A percentile compares a stretch with the other conserved stretches of the same genome.
Evolutionary conservation across 2,797 vertebrate genomes (phyloP).

Genomic region (Mionectes olivaceus): DNA sequence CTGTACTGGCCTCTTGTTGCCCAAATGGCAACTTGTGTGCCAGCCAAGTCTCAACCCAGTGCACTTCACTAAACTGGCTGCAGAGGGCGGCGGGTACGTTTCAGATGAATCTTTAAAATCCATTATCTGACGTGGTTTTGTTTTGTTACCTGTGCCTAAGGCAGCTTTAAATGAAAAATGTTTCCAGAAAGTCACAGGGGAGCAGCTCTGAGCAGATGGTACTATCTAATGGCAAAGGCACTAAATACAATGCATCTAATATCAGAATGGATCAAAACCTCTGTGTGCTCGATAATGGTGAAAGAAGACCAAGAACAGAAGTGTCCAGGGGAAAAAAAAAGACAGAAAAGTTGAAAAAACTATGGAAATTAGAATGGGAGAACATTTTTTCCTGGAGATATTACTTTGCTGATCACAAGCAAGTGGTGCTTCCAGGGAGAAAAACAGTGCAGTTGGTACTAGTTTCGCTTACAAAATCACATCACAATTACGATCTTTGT

Average conservation of each 20-base stretch:
- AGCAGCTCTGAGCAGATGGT: background rate
- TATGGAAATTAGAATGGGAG: background rate
- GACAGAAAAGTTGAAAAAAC: background rate
- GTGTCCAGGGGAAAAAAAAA: background rate
- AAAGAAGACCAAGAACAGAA: background rate
- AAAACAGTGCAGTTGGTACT: background rate
- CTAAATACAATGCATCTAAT: background rate
- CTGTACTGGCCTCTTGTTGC: background rate
- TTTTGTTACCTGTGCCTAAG: background rate
- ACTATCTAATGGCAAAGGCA: background rate
- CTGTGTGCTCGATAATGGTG: background rate
- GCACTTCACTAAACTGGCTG: background rate
- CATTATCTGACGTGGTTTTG: background rate
- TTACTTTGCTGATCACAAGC: background rate
- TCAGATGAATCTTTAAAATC: background rate
- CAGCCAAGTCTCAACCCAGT: background rate
- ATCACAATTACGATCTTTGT: background rate
- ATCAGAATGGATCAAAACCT: background rate
- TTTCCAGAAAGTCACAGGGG: background rate
- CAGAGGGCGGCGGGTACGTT: conserved; percentile 22
- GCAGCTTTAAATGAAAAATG: background rate
- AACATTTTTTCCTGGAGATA: background rate
- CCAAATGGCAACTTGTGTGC: background rate
- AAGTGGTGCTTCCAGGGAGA: background rate
- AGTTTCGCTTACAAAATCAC: background rate